Evolutionary conservation across 2,797 vertebrate species (phyloP).

Genomic region (Microhierax caerulescens): DNA sequence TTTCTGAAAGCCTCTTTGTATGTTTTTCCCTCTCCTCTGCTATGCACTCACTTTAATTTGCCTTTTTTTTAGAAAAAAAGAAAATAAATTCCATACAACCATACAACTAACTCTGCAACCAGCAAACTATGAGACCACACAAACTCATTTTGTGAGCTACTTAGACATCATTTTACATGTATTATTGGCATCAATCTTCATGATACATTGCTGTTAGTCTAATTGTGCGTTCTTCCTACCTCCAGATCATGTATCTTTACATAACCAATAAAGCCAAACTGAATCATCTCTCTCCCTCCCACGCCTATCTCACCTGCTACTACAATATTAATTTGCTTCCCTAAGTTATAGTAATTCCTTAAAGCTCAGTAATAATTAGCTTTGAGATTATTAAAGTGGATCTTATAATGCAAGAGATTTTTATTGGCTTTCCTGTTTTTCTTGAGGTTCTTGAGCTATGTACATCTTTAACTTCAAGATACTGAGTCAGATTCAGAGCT

Average conservation of each 20-base stretch:
- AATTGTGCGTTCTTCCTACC: neutral
- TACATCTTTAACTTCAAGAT: neutral
- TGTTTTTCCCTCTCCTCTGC: neutral
- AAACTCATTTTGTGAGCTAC: neutral
- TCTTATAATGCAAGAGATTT: neutral
- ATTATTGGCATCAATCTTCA: neutral
- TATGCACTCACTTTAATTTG: neutral
- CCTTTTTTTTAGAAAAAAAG: neutral
- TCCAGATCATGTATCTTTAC: neutral
- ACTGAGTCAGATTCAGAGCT: neutral
- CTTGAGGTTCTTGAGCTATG: neutral
- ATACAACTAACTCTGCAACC: neutral
- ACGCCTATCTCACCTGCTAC: neutral
- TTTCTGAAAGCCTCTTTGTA: neutral
- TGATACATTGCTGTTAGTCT: neutral
- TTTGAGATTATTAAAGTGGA: neutral
- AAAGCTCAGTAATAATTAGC: neutral
- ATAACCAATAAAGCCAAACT: neutral
- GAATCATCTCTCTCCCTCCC: neutral
- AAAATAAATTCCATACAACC: neutral
- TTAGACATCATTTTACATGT: neutral
- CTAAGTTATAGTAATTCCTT: neutral
- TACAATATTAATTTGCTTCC: neutral
- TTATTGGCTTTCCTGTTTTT: conserved; percentile 16
- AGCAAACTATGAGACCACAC: neutral